phyloP scores from a whole-genome alignment of 2,113 vertebrate genomes.

The Oxyura jamaicensis region DNA sequence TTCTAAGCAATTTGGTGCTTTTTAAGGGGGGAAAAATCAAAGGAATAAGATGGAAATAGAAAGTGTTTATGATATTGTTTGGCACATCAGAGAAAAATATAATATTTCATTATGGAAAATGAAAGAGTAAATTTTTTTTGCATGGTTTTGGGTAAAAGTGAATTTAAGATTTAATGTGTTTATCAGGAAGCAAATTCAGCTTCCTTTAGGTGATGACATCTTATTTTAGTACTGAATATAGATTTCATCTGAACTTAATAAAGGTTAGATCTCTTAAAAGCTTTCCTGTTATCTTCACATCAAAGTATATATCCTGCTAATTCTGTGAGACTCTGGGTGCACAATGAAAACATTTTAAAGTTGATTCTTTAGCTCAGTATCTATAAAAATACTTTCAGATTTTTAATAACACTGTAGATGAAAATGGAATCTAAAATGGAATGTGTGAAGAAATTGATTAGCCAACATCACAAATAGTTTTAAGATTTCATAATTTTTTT shows the following conservation, averaged over 20 bases:
- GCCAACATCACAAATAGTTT: rapidly evolving
- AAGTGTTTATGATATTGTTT: neutral
- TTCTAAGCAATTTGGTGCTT: slow-evolving; percentile 1
- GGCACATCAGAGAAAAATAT: neutral
- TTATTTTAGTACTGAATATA: slow-evolving; percentile 8
- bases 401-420: slow-evolving; percentile 76
- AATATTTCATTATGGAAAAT: neutral
- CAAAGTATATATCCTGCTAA: slow-evolving; percentile 84
- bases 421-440: slow-evolving; percentile 66
- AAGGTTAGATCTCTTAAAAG: slow-evolving; percentile 80
- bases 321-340: slow-evolving; percentile 78
- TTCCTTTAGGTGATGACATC: neutral
- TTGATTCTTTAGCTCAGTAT: slow-evolving; percentile 78
- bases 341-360: slow-evolving; percentile 81
- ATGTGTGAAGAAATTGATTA: neutral
- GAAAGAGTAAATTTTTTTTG: neutral
- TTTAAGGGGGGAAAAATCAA: slow-evolving; percentile 16
- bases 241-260: slow-evolving; percentile 61
- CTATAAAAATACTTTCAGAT: slow-evolving; percentile 75
- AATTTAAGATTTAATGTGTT: neutral
- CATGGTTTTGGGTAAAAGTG: neutral
- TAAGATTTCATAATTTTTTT: neutral
- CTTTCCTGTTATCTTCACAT: slow-evolving; percentile 81
- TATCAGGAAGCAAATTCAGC: neutral
- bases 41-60: slow-evolving; percentile 3